These are phyloP conservation scores for Anoplopoma fimbria DNA, from an alignment of 2,113 vertebrate genomes.

Conservation along the genomic window DNA sequence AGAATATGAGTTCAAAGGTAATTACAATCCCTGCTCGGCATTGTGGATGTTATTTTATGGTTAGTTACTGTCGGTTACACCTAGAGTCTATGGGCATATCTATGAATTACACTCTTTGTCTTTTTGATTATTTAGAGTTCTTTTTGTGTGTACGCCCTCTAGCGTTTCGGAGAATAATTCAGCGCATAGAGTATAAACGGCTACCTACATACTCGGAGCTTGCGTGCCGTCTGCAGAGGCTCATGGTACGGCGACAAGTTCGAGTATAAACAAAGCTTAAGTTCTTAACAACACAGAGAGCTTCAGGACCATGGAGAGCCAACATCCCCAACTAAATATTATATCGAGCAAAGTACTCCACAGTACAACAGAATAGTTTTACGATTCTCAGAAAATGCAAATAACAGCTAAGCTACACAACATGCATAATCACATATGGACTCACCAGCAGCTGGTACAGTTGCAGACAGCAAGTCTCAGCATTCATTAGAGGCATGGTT, in stretches of 20 bases:
- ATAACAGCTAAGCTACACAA: background rate
- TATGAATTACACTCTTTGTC: too few relatives aligned
- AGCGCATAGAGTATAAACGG: too few relatives aligned
- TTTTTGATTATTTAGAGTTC: background rate
- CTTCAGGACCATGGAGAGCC: constrained; percentile 60
- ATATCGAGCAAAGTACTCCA: background rate
- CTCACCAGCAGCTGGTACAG: background rate
- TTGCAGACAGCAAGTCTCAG: background rate
- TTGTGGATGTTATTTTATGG: too few relatives aligned
- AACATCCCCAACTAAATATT: constrained; percentile 2
- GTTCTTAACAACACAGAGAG: background rate
- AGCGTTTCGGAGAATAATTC: too few relatives aligned
- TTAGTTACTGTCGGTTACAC: too few relatives aligned
- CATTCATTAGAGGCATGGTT: background rate
- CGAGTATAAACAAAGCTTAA: background rate
- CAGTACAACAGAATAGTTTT: background rate
- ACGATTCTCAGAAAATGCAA: background rate
- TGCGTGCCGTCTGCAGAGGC: too few relatives aligned
- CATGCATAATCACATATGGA: background rate
- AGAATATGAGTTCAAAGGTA: too few relatives aligned
- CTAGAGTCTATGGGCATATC: too few relatives aligned
- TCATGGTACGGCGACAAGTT: background rate
- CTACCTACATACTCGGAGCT: too few relatives aligned
- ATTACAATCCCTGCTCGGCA: too few relatives aligned
- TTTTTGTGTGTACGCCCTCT: background rate